phyloP scores from a whole-genome alignment of 2,888 invertebrate genomes.

The Rhabditoides inermis region DNA sequence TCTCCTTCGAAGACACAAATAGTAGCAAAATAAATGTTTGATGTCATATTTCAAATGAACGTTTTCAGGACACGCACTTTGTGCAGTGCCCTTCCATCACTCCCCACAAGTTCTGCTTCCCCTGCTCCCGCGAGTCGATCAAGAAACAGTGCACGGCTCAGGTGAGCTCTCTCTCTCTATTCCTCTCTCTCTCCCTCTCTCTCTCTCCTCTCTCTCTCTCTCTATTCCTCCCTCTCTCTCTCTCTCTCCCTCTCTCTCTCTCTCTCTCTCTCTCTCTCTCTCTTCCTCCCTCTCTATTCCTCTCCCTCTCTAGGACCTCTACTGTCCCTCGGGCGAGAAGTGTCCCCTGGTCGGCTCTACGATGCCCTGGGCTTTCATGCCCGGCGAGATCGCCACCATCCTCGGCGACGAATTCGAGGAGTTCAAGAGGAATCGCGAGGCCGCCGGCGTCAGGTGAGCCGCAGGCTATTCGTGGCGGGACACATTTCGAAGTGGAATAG shows the following conservation, averaged over 20 bases:
- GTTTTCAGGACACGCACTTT: slow-evolving; percentile 97
- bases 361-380: slow-evolving; percentile 99
- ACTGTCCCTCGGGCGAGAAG: slow-evolving; percentile 97
- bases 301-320: slow-evolving; percentile 70
- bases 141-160: slow-evolving; percentile 71
- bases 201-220: too few relatives aligned
- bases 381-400: slow-evolving; percentile 95
- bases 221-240: too few relatives aligned
- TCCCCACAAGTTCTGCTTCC: slow-evolving; percentile 99
- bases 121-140: slow-evolving; percentile 95
- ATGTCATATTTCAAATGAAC: too few relatives aligned
- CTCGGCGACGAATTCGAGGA: slow-evolving; percentile 61
- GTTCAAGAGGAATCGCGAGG: slow-evolving; percentile 27
- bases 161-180: slow-evolving; percentile 2
- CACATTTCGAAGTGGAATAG: not conserved
- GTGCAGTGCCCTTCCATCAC: slow-evolving; percentile 97
- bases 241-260: too few relatives aligned
- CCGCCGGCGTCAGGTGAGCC: slow-evolving; percentile 16
- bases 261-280: too few relatives aligned
- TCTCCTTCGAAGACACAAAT: too few relatives aligned
- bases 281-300: too few relatives aligned
- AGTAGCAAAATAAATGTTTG: too few relatives aligned
- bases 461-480: not conserved
- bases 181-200: too few relatives aligned
- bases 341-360: slow-evolving; percentile 69